These are phyloP conservation scores for Scleropages formosus DNA, from an alignment of 2,797 vertebrate species.

Conservation along the genomic window DNA sequence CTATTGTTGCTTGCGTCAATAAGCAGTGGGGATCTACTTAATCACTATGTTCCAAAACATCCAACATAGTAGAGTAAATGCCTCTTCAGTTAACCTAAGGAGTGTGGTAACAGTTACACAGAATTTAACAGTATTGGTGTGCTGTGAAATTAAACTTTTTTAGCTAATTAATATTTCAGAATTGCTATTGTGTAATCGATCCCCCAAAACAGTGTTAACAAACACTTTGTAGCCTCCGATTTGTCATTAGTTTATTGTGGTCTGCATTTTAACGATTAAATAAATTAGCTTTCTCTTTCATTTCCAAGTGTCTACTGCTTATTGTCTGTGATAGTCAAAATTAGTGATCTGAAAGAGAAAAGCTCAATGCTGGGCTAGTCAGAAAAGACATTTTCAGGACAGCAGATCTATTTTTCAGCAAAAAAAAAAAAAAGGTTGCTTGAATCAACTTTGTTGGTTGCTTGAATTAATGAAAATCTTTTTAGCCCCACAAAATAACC, in stretches of 20 bases:
- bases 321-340: constrained; percentile 74
- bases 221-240: constrained; percentile 42
- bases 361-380: constrained; percentile 68
- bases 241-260: constrained; percentile 47
- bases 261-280: constrained; percentile 17
- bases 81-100: neutral
- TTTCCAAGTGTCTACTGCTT: constrained; percentile 50
- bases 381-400: constrained; percentile 74
- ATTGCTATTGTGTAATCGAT: neutral
- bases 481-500: neutral
- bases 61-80: neutral
- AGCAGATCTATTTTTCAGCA: constrained; percentile 62
- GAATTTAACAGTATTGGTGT: neutral
- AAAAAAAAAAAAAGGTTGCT: constrained; percentile 40
- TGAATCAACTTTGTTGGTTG: constrained; percentile 21
- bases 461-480: neutral
- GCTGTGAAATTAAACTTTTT: constrained; percentile 14
- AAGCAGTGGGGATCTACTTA: neutral
- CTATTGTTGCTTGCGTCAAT: neutral
- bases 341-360: constrained; percentile 72
- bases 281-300: constrained; percentile 50
- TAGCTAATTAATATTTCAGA: constrained; percentile 26
- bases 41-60: neutral
- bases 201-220: constrained; percentile 40
- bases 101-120: constrained; percentile 11